Conservation (phyloP, 1,140 invertebrate genomes). For the Stegodyphus mimosarum region DNA sequence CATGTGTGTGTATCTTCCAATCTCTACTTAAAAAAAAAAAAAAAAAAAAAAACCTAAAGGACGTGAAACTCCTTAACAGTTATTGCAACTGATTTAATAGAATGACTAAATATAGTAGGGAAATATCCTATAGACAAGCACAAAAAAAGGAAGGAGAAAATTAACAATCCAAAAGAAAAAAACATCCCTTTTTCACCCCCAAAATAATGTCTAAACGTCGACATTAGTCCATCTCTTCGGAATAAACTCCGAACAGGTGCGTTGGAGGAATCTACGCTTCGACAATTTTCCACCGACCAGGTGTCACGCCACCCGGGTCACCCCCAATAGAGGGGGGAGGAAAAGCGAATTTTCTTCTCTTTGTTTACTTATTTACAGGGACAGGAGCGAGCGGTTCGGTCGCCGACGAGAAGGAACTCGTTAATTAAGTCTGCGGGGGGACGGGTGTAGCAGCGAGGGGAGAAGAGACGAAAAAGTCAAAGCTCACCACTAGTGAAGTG, state of each 20-base stretch:
- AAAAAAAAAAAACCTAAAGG: no score
- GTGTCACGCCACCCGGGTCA: conserved; percentile 23
- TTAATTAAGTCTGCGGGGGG: conserved; percentile 31
- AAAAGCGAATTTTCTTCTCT: not conserved
- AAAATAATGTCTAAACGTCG: not conserved
- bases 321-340: conserved; percentile 1
- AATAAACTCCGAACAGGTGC: conserved; percentile 15
- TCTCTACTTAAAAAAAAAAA: no score
- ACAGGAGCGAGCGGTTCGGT: conserved; percentile 1
- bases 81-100: no score
- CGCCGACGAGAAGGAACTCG: conserved; percentile 16
- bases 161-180: no score
- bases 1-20: no score
- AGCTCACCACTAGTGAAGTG: no score
- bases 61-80: no score
- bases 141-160: no score
- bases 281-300: conserved; percentile 34
- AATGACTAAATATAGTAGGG: no score
- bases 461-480: not conserved
- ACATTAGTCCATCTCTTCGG: no score
- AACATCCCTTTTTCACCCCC: no score
- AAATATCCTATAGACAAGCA: no score
- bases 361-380: conserved; percentile 45
- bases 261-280: conserved; percentile 10
- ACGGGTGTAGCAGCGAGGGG: not conserved